Base-by-base conservation (phyloP, 2,888 invertebrate species). In the Microctonus hyperodae region DNA sequence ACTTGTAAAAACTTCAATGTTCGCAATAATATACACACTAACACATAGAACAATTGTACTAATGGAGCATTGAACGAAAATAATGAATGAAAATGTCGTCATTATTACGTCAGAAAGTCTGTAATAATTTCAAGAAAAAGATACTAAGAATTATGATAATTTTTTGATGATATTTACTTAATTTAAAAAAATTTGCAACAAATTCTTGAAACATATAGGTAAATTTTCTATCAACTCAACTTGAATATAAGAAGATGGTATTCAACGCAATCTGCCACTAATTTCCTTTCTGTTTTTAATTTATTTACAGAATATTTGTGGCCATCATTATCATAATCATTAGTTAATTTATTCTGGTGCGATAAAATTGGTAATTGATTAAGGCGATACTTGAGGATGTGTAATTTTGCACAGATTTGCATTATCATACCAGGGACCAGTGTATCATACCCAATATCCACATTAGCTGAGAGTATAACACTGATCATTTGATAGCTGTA, bases 1-100 rank as follows among this genome's bases (percentile, higher is more conserved):
- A 10, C 59, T 33, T n/a, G 65, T 60, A 50, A 67, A 44, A 20
- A 65, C 28, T 22, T 57, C 25, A 10, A 65, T 56, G 28, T 56
- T 57, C 11, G 67, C 65, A 10, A 69, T 44, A 31, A 62, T 56
- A 37, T 65, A 67, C 22, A 67, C 51, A 62, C 65, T 65, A n/a
- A 65, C 61, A 28, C 70, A 70, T 11, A 70, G 48, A 1, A 68
- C 60, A 20, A 68, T 59, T 11, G 44, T 61, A 44, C 44, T 66
- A n/a, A 66, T 66, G 28, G 65, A 16, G 16, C 28, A 28, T n/a
- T 50, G 57, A 31, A 58, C 50, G 28, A 65, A n/a, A 31, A 65
- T 58, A n/a, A 65, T 65, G 22, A 51, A 25, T 6, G 50, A 4
- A 16, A 65, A 65, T 7, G 53, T 25, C 16, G 58, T 37, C 25